phyloP scores from a whole-genome alignment of 2,888 invertebrate genomes.

The Xanthia icteritia region DNA sequence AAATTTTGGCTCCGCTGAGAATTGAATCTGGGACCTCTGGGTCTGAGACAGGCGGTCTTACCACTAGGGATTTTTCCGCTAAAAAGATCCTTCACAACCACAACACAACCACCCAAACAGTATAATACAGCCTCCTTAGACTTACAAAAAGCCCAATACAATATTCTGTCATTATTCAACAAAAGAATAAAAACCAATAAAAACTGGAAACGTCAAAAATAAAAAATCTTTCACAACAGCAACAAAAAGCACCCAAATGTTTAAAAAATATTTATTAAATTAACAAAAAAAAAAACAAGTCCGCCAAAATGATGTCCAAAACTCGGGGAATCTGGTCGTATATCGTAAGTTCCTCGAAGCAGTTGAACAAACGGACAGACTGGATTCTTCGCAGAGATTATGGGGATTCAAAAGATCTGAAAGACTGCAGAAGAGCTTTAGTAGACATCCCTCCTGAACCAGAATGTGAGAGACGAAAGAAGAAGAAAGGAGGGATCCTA shows the following conservation, averaged over 20 bases:
- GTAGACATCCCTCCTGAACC: slow-evolving; percentile 78
- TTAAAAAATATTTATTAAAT: slow-evolving; percentile 57
- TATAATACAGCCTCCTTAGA: slow-evolving; percentile 18
- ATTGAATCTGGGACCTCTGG: no score
- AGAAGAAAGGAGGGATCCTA: slow-evolving; percentile 79
- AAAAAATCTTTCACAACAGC: slow-evolving; percentile 68
- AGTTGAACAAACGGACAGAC: slow-evolving; percentile 50
- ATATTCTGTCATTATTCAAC: slow-evolving; percentile 12
- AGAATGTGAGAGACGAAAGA: slow-evolving; percentile 74
- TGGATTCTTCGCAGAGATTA: slow-evolving; percentile 67
- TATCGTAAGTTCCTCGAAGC: slow-evolving; percentile 59
- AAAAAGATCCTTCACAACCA: background rate
- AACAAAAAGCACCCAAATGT: slow-evolving; percentile 67
- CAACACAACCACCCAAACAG: background rate
- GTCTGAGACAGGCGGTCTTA: no score
- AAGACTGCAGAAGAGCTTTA: slow-evolving; percentile 78
- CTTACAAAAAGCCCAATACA: background rate
- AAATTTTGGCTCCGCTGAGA: no score
- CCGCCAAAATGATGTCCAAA: slow-evolving; percentile 62
- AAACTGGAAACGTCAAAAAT: slow-evolving; percentile 54
- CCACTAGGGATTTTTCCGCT: no score
- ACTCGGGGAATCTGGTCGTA: slow-evolving; percentile 69
- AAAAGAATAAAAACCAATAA: slow-evolving; percentile 42
- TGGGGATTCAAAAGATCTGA: slow-evolving; percentile 68
- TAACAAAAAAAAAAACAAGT: slow-evolving; percentile 57